phyloP scores from a whole-genome alignment of 1,140 invertebrate species.

The Ceratina calcarata region DNA sequence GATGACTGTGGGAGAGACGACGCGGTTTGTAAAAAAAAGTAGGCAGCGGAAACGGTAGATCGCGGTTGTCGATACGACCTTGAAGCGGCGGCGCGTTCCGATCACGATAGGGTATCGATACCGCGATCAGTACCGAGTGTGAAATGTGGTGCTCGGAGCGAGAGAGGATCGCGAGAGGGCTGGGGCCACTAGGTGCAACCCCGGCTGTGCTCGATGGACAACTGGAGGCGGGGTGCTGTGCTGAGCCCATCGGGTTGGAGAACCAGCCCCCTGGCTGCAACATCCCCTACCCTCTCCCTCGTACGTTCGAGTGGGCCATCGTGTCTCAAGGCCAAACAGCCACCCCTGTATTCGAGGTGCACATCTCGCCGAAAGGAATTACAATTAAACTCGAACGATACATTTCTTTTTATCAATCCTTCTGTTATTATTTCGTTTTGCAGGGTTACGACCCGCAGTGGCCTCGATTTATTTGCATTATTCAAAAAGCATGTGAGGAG shows the following conservation, averaged over 20 bases:
- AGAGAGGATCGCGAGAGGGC: slow-evolving; percentile 16
- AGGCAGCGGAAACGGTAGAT: background rate
- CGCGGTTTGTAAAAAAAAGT: background rate
- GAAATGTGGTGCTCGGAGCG: slow-evolving; percentile 4
- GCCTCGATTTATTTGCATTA: too few relatives aligned
- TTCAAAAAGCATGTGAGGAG: slow-evolving; percentile 12
- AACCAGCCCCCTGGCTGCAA: slow-evolving; percentile 56
- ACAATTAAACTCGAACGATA: too few relatives aligned
- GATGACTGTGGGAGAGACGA: background rate
- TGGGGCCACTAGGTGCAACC: slow-evolving; percentile 50
- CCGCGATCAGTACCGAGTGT: background rate
- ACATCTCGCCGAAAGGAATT: background rate
- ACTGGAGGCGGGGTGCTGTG: slow-evolving; percentile 57
- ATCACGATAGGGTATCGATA: background rate
- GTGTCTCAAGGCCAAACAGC: slow-evolving; percentile 60
- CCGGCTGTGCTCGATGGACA: slow-evolving; percentile 63
- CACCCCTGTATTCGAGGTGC: background rate
- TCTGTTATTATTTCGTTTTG: too few relatives aligned
- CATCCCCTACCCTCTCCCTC: slow-evolving; percentile 55
- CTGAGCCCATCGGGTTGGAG: slow-evolving; percentile 45
- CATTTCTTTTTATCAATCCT: too few relatives aligned
- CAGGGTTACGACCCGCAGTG: too few relatives aligned
- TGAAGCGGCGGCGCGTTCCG: background rate
- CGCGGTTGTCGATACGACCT: slow-evolving; percentile 1
- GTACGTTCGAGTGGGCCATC: slow-evolving; percentile 21